Percentiles rank a stretch among this genome's conserved stretches.
phyloP scores from a whole-genome alignment of 2,888 invertebrate species.

The Margaritifera margaritifera region DNA sequence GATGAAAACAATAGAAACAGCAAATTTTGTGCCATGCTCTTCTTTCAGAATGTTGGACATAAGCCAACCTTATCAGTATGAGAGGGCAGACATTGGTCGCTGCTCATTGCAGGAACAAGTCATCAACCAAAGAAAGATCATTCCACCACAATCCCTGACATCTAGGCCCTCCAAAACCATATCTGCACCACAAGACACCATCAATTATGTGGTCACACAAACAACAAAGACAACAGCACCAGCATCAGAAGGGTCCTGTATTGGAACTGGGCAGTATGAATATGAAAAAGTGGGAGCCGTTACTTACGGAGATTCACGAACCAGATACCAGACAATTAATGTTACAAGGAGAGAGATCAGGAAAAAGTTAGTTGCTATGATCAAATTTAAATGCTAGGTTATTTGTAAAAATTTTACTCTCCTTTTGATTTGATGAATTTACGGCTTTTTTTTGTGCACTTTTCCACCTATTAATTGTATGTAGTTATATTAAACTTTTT shows the following conservation, averaged over 20 bases:
- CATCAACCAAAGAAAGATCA: neutral
- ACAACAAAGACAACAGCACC: slow-evolving; percentile 22
- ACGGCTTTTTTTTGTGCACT: too few relatives aligned
- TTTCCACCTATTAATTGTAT: too few relatives aligned
- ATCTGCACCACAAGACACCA: slow-evolving; percentile 12
- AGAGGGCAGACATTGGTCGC: slow-evolving; percentile 76
- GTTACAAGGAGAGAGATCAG: slow-evolving; percentile 67
- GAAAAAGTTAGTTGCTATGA: slow-evolving; percentile 46
- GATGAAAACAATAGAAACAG: too few relatives aligned
- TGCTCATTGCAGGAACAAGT: slow-evolving; percentile 60
- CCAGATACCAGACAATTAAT: slow-evolving; percentile 82
- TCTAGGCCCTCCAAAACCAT: too few relatives aligned
- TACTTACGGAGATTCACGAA: slow-evolving; percentile 87
- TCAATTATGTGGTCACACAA: slow-evolving; percentile 26
- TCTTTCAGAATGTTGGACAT: slow-evolving; percentile 78
- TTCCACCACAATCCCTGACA: too few relatives aligned
- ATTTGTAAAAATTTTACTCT: too few relatives aligned
- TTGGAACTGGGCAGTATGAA: slow-evolving; percentile 25
- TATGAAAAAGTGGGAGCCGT: slow-evolving; percentile 83
- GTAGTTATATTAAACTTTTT: too few relatives aligned
- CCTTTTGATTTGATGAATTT: too few relatives aligned
- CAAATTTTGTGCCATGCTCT: neutral
- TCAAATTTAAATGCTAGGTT: neutral
- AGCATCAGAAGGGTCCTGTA: slow-evolving; percentile 35
- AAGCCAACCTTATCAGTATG: slow-evolving; percentile 79